phyloP scores from a whole-genome alignment of 2,888 invertebrate genomes.

The Trichacis sp. region DNA sequence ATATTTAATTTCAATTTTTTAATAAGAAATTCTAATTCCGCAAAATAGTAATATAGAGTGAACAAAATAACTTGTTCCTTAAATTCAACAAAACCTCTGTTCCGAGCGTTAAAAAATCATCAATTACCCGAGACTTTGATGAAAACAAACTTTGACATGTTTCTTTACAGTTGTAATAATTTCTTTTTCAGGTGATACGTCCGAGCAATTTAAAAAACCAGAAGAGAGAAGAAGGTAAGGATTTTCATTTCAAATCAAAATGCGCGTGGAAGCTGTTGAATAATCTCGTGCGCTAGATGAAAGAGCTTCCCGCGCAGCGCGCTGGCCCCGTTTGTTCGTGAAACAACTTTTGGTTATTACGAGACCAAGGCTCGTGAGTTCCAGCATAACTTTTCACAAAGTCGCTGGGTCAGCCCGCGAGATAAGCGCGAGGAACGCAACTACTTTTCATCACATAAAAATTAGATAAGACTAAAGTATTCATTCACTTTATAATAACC shows the following conservation, averaged over 20 bases:
- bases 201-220: neutral
- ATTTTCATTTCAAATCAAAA: neutral
- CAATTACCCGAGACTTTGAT: too few species aligned
- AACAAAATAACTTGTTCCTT: too few species aligned
- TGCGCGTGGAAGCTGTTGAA: neutral
- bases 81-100: too few species aligned
- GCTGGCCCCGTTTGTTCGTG: slow-evolving; percentile 26
- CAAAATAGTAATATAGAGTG: too few species aligned
- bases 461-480: slow-evolving; percentile 35
- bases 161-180: too few species aligned
- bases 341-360: slow-evolving; percentile 32
- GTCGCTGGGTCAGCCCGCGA: slow-evolving; percentile 32
- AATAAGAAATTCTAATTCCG: too few species aligned
- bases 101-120: too few species aligned
- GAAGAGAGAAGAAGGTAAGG: neutral
- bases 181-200: neutral
- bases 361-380: slow-evolving; percentile 30
- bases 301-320: slow-evolving; percentile 13
- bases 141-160: too few species aligned
- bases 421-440: slow-evolving; percentile 28
- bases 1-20: too few species aligned
- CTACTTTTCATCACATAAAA: slow-evolving; percentile 30
- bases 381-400: slow-evolving; percentile 27
- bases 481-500: slow-evolving; percentile 11
- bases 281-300: slow-evolving; percentile 6